Conservation (phyloP, 1,140 invertebrate species). For the Calycopis cecrops region DNA sequence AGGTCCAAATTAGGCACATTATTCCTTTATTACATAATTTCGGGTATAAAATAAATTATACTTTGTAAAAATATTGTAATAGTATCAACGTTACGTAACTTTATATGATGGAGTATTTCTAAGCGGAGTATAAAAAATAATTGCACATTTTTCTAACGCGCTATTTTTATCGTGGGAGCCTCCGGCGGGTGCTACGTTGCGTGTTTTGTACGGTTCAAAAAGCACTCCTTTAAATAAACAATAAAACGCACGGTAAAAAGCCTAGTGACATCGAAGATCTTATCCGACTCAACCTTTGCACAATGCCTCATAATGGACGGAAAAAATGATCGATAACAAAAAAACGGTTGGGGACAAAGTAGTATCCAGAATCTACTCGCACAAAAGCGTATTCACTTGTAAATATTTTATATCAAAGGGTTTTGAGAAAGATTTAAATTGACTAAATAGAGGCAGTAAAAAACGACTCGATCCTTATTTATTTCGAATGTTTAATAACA, state of each 20-base stretch:
- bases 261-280: slow-evolving; percentile 69
- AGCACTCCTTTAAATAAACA: slow-evolving; percentile 47
- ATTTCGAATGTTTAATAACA: slow-evolving; percentile 72
- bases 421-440: slow-evolving; percentile 48
- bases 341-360: slow-evolving; percentile 60
- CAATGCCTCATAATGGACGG: slow-evolving; percentile 59
- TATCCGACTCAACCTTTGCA: slow-evolving; percentile 66
- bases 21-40: too few relatives aligned
- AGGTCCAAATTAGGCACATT: too few relatives aligned
- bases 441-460: slow-evolving; percentile 54
- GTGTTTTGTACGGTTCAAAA: slow-evolving; percentile 50
- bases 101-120: too few relatives aligned
- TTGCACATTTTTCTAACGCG: background rate
- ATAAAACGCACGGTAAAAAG: slow-evolving; percentile 52
- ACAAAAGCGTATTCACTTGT: slow-evolving; percentile 41
- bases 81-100: too few relatives aligned
- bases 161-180: slow-evolving; percentile 18
- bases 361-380: slow-evolving; percentile 48
- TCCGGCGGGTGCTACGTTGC: slow-evolving; percentile 3
- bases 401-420: slow-evolving; percentile 57
- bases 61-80: too few relatives aligned
- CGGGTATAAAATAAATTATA: too few relatives aligned
- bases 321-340: slow-evolving; percentile 72
- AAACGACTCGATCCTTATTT: slow-evolving; percentile 49
- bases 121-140: background rate